Base-by-base conservation (phyloP, 2,113 vertebrate genomes). In the Ciconia boyciana region DNA sequence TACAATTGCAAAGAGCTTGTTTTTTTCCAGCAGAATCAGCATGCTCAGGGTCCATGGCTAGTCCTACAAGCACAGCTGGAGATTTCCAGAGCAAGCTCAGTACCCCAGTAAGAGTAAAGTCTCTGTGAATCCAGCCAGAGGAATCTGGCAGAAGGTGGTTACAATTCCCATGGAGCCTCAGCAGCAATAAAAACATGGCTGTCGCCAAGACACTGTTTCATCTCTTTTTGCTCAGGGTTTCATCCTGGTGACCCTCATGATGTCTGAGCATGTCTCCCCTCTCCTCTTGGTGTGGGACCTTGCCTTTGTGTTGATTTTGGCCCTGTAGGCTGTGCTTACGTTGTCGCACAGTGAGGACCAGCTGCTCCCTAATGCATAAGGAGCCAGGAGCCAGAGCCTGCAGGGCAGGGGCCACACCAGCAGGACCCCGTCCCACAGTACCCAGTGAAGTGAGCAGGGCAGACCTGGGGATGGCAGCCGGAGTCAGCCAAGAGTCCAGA, bases 301-400 rank as follows among this genome's bases (percentile, higher is more conserved):
- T 57, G 48, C 48, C 28, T 13, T 25, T 34, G 48, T 78, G 24
- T 26, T 57, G 48, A 28, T 41, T 55, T 55, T 55, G 55, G 55
- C 55, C 55, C 48, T 31, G 20, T n/a, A 43, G 39, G 48, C 72
- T 48, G 22, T 31, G 46, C 34, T 51, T n/a, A 18, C 2, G 6
- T 58, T 1, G 0, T 57, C 2, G 1, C 52, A 7, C 18, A 60
- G 52, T 2, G 3, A 75, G 28, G 36, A 43, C 25, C 51, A 36
- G 36, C 17, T n/a, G 79, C 39, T 60, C 18, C 10, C 22, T 26
- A 8, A 29, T 5, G 44, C 21, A 9, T 34, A 9, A 44, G 26
- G 52, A 68, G 36, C 61, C 43, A 15, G 57, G 18, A 71, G 25
- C 24, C 49, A 31, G 41, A 24, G 54, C 44, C 31, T 10, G 62